Evolutionary conservation across 30 jellyfish, hydroid and myxozoan genomes (phyloP).

Genomic region (Haliclystus octoradiatus): DNA sequence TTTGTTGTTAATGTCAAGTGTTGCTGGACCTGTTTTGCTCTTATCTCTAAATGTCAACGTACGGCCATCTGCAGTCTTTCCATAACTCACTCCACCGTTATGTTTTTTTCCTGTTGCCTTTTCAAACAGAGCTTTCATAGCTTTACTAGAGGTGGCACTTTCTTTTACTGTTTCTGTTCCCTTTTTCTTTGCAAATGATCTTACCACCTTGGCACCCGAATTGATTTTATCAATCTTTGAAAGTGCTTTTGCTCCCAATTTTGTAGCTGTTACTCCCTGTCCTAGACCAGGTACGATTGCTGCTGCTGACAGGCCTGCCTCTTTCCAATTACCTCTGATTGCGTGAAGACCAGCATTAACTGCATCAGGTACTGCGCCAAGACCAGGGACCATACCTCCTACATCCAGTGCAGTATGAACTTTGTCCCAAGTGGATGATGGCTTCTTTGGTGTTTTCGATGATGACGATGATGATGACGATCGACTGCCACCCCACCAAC

Average conservation of each 20-base stretch:
- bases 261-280: conserved; percentile 23
- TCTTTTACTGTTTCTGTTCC: not conserved
- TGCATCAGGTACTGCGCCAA: conserved; percentile 23
- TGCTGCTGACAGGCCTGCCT: conserved; percentile 17
- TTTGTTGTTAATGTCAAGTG: conserved; percentile 9
- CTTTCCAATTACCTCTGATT: conserved; percentile 17
- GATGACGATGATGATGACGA: not conserved
- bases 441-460: not conserved
- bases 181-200: conserved; percentile 4
- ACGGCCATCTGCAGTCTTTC: conserved; percentile 18
- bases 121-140: conserved; percentile 1
- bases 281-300: conserved; percentile 37
- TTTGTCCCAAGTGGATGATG: conserved; percentile 6
- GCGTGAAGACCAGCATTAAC: conserved; percentile 21
- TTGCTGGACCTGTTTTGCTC: conserved; percentile 2
- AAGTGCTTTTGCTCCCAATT: conserved; percentile 3
- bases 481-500: not conserved
- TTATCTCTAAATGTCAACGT: conserved; percentile 18
- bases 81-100: conserved; percentile 7
- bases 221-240: not conserved
- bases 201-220: not conserved
- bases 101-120: conserved; percentile 8
- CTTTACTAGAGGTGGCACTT: conserved; percentile 1
- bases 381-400: conserved; percentile 29
- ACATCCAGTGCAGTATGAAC: conserved; percentile 25